Percentiles rank a stretch among this genome's conserved stretches.
phyloP scores from a whole-genome alignment of 1,140 invertebrate species.

The Neodiprion virginianus region DNA sequence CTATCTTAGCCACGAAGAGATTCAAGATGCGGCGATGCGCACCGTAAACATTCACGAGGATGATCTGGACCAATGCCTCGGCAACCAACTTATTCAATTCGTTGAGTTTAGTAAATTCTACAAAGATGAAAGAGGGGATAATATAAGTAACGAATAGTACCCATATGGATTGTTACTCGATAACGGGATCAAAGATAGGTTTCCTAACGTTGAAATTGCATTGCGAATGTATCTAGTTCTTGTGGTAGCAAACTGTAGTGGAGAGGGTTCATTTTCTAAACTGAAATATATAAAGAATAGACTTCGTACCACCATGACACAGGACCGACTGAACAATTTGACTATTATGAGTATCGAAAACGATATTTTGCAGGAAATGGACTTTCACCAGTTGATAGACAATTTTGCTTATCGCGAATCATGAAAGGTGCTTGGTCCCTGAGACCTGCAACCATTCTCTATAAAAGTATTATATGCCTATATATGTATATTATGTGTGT shows the following conservation, averaged over 20 bases:
- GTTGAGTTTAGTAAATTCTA: conserved; percentile 24
- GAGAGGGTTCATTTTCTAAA: conserved; percentile 38
- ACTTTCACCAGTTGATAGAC: background rate
- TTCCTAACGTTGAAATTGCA: conserved; percentile 38
- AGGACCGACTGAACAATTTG: conserved; percentile 27
- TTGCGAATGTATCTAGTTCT: conserved; percentile 28
- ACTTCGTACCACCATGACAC: conserved; percentile 27
- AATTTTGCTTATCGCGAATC: background rate
- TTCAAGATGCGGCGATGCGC: background rate
- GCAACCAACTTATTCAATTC: background rate
- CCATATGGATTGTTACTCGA: conserved; percentile 29
- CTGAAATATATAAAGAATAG: conserved; percentile 36
- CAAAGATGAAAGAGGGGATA: conserved; percentile 18
- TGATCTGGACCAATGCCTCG: background rate
- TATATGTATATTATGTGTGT: too few species aligned
- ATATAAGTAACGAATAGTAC: conserved; percentile 17
- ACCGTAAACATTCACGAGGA: background rate
- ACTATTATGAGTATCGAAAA: conserved; percentile 27
- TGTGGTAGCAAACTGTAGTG: conserved; percentile 35
- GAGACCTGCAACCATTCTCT: background rate
- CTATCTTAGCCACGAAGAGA: background rate
- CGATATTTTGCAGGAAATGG: conserved; percentile 20
- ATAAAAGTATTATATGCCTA: too few species aligned
- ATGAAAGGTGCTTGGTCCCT: background rate
- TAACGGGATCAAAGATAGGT: conserved; percentile 25